phyloP scores from a whole-genome alignment of 2,888 invertebrate species.

The Agonopterix subpropinquella region DNA sequence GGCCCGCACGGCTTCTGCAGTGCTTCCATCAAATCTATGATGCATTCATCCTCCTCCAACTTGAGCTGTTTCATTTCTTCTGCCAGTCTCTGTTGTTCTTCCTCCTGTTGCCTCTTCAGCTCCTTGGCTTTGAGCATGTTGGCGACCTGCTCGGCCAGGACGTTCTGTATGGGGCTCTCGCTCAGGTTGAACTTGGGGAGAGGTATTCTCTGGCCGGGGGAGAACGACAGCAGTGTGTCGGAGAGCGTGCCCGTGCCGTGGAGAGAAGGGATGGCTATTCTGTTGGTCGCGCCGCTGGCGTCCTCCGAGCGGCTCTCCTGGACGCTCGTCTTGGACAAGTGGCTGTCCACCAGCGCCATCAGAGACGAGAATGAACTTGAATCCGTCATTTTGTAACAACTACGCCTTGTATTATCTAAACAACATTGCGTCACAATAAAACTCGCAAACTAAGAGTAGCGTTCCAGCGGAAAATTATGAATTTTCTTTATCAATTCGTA shows the following conservation, averaged over 20 bases:
- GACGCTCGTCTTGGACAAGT: slow-evolving; percentile 51
- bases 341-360: slow-evolving; percentile 53
- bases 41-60: slow-evolving; percentile 31
- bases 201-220: slow-evolving; percentile 33
- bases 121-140: slow-evolving; percentile 62
- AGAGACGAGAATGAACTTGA: slow-evolving; percentile 51
- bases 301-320: slow-evolving; percentile 24
- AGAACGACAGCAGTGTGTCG: slow-evolving; percentile 27
- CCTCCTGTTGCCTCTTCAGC: slow-evolving; percentile 34
- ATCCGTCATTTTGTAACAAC: slow-evolving; percentile 38
- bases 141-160: slow-evolving; percentile 47
- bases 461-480: no score
- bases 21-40: slow-evolving; percentile 52
- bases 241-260: slow-evolving; percentile 24
- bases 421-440: no score
- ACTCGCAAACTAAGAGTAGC: no score
- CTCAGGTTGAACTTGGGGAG: slow-evolving; percentile 36
- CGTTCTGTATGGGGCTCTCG: slow-evolving; percentile 35
- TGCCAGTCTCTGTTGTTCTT: slow-evolving; percentile 31
- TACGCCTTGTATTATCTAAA: no score
- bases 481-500: no score
- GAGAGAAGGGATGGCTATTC: slow-evolving; percentile 21
- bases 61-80: slow-evolving; percentile 32
- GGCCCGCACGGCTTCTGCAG: slow-evolving; percentile 26
- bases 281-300: slow-evolving; percentile 19